These are phyloP conservation scores for Poecilia gillii DNA, from an alignment of 2,797 vertebrate species.

Conservation along the genomic window DNA sequence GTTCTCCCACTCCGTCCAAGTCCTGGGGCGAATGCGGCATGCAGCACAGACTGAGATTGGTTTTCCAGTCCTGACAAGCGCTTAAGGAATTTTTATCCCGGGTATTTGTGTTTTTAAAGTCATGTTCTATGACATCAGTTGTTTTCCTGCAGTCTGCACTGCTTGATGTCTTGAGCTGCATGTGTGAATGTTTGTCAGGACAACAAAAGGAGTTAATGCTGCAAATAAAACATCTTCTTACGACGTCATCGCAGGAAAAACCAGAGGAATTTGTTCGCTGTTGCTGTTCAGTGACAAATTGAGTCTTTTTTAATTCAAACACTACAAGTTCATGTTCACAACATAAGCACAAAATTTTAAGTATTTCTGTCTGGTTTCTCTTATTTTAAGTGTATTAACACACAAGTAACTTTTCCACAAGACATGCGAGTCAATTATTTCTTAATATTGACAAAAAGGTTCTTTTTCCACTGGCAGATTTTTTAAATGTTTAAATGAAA, in stretches of 20 bases:
- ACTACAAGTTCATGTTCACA: background rate
- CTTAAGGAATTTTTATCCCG: background rate
- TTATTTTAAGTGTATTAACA: too few species aligned
- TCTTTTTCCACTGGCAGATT: too few species aligned
- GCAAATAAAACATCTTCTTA: background rate
- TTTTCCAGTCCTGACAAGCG: background rate
- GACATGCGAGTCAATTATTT: too few species aligned
- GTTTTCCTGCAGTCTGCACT: background rate
- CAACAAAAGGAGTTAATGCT: background rate
- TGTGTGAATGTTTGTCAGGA: background rate
- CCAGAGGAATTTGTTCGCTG: background rate
- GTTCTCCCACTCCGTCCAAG: slow-evolving; percentile 15
- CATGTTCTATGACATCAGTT: background rate
- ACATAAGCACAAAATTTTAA: too few species aligned
- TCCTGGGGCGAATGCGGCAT: slow-evolving; percentile 17
- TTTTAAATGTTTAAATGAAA: too few species aligned
- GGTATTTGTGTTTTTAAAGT: background rate
- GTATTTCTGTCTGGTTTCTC: background rate
- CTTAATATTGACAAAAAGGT: too few species aligned
- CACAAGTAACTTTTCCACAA: too few species aligned
- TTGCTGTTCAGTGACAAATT: background rate
- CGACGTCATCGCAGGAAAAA: background rate
- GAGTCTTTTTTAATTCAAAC: background rate
- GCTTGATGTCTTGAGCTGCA: background rate
- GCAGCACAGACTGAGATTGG: background rate